A percentile compares a stretch with the other conserved stretches of the same genome.
Conservation (phyloP, 1,140 invertebrate species). For the Eubasilissa regina region DNA sequence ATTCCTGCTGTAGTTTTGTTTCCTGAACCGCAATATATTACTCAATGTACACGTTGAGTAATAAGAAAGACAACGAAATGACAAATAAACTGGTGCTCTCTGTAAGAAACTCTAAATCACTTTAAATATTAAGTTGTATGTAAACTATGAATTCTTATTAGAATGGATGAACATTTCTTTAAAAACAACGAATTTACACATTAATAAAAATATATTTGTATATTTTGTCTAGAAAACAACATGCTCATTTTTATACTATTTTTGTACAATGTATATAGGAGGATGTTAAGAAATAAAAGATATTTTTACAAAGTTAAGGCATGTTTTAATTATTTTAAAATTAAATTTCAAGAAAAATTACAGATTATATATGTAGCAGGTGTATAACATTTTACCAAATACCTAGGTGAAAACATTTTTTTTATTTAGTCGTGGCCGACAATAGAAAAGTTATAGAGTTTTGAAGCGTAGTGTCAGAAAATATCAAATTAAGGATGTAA, state of each 20-base stretch:
- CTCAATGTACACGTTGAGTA: no score
- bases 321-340: slow-evolving; percentile 42
- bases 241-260: slow-evolving; percentile 24
- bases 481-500: no score
- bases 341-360: slow-evolving; percentile 6
- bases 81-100: slow-evolving; percentile 20
- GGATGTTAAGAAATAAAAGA: slow-evolving; percentile 57
- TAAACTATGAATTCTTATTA: neutral
- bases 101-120: neutral
- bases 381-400: neutral
- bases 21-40: neutral
- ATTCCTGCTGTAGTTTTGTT: neutral
- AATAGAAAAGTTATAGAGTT: neutral
- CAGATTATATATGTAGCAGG: neutral
- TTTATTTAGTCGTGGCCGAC: slow-evolving; percentile 46
- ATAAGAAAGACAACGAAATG: slow-evolving; percentile 17
- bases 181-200: slow-evolving; percentile 34
- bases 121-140: neutral
- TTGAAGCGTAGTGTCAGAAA: no score
- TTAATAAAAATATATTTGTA: slow-evolving; percentile 37
- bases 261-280: slow-evolving; percentile 46
- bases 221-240: slow-evolving; percentile 12
- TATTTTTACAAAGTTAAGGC: slow-evolving; percentile 58
- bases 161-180: neutral
- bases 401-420: neutral